Base-by-base conservation (phyloP, 2,113 vertebrate species). In the Oriolus oriolus region DNA sequence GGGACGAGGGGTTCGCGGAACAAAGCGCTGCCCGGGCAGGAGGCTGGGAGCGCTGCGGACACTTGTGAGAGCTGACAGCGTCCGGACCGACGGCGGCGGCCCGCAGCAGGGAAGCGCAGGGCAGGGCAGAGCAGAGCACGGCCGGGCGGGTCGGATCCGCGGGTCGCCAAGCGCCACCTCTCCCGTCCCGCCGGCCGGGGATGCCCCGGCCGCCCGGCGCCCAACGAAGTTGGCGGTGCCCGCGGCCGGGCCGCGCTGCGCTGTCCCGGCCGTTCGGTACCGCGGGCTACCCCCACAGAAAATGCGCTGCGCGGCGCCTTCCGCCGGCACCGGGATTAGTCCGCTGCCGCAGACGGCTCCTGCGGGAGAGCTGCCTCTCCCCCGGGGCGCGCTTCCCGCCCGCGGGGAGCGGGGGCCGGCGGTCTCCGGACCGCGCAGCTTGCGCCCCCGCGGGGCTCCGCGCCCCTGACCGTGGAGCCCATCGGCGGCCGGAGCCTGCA, bases 181-280 rank as follows among this genome's bases (percentile, higher is more conserved):
- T 68, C 19, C 27, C 45, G 42, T 57, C 42, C n/a, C 19, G 8
- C 20, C 50, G 47, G 42, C 22, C 19, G 57, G 26, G 24, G 9
- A 27, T 54, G 52, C 37, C 8, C 47, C 69, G 49, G 61, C 50
- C 71, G 13, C 30, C 77, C 64, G 90, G 96, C 93, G 88, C 28
- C 77, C 87, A 96, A 96, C 94, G 93, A 97, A 98, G 59, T 82
- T 70, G 53, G 31, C 77, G 84, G 68, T 37, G 24, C 49, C 59
- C 15, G 27, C 30, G n/a, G 69, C 54, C 6, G 52, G 61, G 11
- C 12, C 30, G 47, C 66, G 23, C 52, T 70, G 47, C 66, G 23
- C 52, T 70, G 37, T 28, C 57, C 45, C 57, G n/a, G 20, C 10
- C 33, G 65, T 90, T 93, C 93, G 87, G 93, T 94, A 78, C 88